Base-by-base conservation (phyloP, 2,888 invertebrate species). In the Ophion slaviceki region DNA sequence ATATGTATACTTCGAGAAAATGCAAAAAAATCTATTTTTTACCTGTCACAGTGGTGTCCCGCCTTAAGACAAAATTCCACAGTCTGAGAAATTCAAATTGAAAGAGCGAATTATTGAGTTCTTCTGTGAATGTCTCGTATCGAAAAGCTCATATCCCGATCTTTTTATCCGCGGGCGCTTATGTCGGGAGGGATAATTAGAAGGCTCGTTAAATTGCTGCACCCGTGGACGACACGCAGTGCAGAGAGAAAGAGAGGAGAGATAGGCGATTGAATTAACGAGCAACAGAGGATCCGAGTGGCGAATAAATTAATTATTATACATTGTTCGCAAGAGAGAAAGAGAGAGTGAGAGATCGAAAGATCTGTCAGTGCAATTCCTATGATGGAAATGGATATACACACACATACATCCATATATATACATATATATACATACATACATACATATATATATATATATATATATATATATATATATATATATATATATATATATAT, bases 271-370 rank as follows among this genome's bases (percentile, higher is more conserved):
- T 86, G 66, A 86, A 86, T 86, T 86, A 86, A 78, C 82, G 62
- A 77, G 77, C 64, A 75, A 82, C 80, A 57, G 36, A 68, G 86
- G 68, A 62, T 75, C 75, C 75, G 82, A 80, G 74, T 78, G 14
- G 78, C 83, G 86, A 86, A 86, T 86, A 83, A 86, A 86, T 86
- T 82, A 86, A 80, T 86, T 83, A 86, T 86, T 83, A 83, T 83
- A 83, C 78, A 72, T 77, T 83, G 80, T 78, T 86, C 74, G 68
- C 80, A 24, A 62, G 74, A 61, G 11, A 61, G 74, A 70, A n/a
- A 61, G 72, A 72, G 53, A 70, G 28, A 70, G 24, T 14, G 59
- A 68, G 20, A 66, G 71, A 59, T 71, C 20, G 40, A 28, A 20
- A 86, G 78, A 86, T 83, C 64, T 59, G 64, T 77, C 76, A 64